A percentile compares a stretch with the other conserved stretches of the same genome.
These are phyloP conservation scores for Deladenus siricidicola DNA, from an alignment of 2,888 invertebrate genomes.

Conservation along the genomic window DNA sequence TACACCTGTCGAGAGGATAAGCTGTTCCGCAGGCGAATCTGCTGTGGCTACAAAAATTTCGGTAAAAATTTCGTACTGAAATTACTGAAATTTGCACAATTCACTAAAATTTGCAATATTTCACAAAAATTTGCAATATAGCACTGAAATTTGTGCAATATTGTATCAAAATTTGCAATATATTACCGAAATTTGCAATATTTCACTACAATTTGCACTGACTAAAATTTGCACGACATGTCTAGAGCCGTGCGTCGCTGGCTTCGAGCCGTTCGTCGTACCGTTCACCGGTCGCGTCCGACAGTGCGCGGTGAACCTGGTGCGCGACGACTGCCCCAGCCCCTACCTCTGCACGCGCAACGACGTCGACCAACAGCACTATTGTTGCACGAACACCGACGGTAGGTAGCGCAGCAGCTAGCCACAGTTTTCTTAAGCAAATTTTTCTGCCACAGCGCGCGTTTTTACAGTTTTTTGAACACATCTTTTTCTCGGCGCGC, in stretches of 20 bases:
- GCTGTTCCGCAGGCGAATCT: slow-evolving; percentile 24
- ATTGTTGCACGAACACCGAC: slow-evolving; percentile 23
- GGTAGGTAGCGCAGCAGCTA: too few relatives aligned
- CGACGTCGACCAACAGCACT: slow-evolving; percentile 8
- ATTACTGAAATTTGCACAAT: neutral
- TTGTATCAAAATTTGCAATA: neutral
- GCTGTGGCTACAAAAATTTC: slow-evolving; percentile 25
- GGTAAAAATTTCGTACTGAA: slow-evolving; percentile 1
- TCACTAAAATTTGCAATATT: neutral
- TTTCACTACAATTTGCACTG: neutral
- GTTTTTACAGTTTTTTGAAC: too few relatives aligned
- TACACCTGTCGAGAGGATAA: slow-evolving; percentile 21
- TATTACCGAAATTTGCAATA: too few relatives aligned
- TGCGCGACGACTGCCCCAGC: slow-evolving; percentile 23
- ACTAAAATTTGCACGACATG: too few relatives aligned
- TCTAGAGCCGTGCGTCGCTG: slow-evolving; percentile 24
- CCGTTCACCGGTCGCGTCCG: slow-evolving; percentile 22
- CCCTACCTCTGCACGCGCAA: slow-evolving; percentile 23
- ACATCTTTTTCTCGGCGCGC: too few relatives aligned
- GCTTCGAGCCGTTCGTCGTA: slow-evolving; percentile 18
- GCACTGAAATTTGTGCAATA: neutral
- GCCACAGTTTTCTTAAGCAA: too few relatives aligned
- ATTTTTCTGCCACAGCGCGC: too few relatives aligned
- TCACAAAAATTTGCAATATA: too few relatives aligned
- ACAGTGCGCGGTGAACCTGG: slow-evolving; percentile 13